These are phyloP conservation scores for Julus scanicus DNA, from an alignment of 2,888 invertebrate genomes.

Conservation along the genomic window DNA sequence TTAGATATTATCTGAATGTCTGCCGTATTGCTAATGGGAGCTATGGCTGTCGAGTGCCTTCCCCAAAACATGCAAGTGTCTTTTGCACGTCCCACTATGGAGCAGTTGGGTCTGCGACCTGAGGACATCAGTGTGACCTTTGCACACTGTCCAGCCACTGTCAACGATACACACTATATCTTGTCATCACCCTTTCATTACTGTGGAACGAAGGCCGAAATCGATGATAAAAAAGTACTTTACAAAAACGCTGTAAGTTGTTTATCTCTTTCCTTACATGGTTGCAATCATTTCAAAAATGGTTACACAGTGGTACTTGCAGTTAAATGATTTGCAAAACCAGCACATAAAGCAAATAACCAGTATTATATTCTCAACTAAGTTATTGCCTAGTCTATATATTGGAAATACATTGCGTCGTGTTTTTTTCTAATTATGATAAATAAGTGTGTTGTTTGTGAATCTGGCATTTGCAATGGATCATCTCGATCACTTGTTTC, in stretches of 20 bases:
- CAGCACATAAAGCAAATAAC: no score
- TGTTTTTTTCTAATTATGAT: no score
- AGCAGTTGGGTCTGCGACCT: conserved; percentile 61
- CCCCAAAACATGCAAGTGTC: conserved; percentile 60
- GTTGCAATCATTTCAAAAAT: neutral
- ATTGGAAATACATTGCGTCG: no score
- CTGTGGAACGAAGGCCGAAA: conserved; percentile 63
- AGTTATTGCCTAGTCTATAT: no score
- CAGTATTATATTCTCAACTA: no score
- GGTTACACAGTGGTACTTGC: no score
- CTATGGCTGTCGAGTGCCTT: conserved; percentile 61
- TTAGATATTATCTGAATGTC: conserved; percentile 62
- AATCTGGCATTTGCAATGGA: no score
- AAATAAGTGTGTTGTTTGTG: no score
- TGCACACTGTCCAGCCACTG: conserved; percentile 60
- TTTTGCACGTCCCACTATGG: conserved; percentile 61
- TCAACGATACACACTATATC: conserved; percentile 64
- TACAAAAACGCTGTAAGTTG: conserved; percentile 63
- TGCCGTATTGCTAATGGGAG: conserved; percentile 61
- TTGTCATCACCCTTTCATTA: conserved; percentile 62
- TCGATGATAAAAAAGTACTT: conserved; percentile 61
- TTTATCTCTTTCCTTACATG: neutral
- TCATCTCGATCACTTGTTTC: no score
- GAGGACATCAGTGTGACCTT: conserved; percentile 60
- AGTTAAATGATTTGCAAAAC: no score